Evolutionary conservation across 2,113 vertebrate genomes (phyloP).

Genomic region (Miniopterus natalensis): DNA sequence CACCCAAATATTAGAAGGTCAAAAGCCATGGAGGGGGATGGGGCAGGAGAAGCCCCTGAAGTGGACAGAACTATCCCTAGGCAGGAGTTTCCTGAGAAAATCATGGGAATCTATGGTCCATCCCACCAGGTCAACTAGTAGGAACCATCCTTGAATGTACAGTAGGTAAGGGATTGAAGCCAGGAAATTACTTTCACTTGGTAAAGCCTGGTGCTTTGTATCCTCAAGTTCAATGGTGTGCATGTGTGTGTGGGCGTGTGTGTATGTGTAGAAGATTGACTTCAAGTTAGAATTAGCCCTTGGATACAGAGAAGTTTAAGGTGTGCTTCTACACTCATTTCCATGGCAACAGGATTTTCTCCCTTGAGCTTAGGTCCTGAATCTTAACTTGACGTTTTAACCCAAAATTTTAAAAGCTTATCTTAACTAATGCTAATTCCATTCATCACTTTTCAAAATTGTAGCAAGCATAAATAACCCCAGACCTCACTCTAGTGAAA

Average conservation of each 20-base stretch:
- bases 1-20: not conserved
- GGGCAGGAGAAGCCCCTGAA: not conserved
- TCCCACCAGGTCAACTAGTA: not conserved
- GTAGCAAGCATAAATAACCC: not conserved
- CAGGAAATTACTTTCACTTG: not conserved
- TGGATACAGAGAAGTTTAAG: not conserved
- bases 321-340: not conserved
- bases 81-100: not conserved
- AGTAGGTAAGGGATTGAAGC: not conserved
- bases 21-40: not conserved
- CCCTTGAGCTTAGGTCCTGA: not conserved
- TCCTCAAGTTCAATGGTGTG: not conserved
- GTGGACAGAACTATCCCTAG: not conserved
- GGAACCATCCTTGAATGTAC: not conserved
- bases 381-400: not conserved
- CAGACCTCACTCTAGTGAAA: not conserved
- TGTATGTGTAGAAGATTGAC: not conserved
- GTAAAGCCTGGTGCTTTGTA: not conserved
- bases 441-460: conserved; percentile 19
- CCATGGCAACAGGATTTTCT: not conserved
- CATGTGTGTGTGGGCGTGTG: fast-evolving
- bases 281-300: not conserved
- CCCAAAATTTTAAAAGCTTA: not conserved
- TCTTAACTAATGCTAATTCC: conserved; percentile 44
- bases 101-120: not conserved